phyloP scores from a whole-genome alignment of 2,113 vertebrate species.

The Hymenochirus boettgeri region DNA sequence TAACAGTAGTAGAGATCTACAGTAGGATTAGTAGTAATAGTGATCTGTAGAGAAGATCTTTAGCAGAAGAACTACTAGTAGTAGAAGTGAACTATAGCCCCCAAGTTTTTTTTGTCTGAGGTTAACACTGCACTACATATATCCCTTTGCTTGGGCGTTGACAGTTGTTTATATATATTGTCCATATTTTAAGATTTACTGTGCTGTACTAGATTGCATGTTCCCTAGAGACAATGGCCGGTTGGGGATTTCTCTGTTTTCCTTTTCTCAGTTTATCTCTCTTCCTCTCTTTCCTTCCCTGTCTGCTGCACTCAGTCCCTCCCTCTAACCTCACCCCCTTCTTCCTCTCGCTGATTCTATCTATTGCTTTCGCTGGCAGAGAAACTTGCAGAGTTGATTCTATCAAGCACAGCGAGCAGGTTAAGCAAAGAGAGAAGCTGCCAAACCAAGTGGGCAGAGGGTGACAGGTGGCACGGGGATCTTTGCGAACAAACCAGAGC shows the following conservation, averaged over 20 bases:
- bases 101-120: too few relatives aligned
- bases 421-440: background rate
- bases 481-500: background rate
- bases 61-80: too few relatives aligned
- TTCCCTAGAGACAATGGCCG: constrained; percentile 19
- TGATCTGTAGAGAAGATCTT: too few relatives aligned
- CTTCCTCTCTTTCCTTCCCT: constrained; percentile 18
- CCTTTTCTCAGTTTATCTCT: constrained; percentile 22
- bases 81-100: too few relatives aligned
- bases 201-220: constrained; percentile 16
- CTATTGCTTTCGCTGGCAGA: background rate
- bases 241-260: constrained; percentile 14
- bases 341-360: constrained; percentile 28
- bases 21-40: too few relatives aligned
- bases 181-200: too few relatives aligned
- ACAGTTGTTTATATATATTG: too few relatives aligned
- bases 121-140: too few relatives aligned
- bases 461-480: background rate
- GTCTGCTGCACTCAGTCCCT: background rate
- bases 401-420: background rate
- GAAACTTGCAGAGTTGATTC: background rate
- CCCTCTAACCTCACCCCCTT: constrained; percentile 9
- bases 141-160: too few relatives aligned
- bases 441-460: background rate
- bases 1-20: too few relatives aligned